Evolutionary conservation across 2,888 invertebrate species (phyloP).

Genomic region (Cephonodes hylas): DNA sequence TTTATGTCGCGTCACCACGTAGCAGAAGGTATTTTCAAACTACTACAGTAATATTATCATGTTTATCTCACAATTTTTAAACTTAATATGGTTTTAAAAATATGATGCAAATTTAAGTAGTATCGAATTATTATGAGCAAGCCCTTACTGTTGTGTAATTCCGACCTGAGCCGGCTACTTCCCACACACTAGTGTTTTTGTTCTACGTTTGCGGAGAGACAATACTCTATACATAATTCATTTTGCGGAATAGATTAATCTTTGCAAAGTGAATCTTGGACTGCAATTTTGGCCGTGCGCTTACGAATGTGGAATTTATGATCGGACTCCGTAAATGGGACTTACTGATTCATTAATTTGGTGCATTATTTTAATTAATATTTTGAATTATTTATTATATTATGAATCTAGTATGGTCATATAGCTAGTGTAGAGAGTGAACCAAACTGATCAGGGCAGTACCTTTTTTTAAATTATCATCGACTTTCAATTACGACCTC

Average conservation of each 20-base stretch:
- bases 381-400: not conserved
- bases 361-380: not conserved
- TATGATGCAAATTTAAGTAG: no score
- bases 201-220: constrained; percentile 28
- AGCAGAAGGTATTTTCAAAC: no score
- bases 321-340: constrained; percentile 18
- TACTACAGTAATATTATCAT: no score
- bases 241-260: constrained; percentile 22
- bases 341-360: not conserved
- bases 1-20: no score
- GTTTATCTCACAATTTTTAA: no score
- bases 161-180: constrained; percentile 23
- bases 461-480: no score
- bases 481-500: no score
- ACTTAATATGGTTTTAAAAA: no score
- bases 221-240: constrained; percentile 49
- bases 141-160: constrained; percentile 22
- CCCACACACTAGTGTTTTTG: constrained; percentile 40
- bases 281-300: constrained; percentile 2
- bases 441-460: no score
- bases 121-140: constrained; percentile 12
- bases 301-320: not conserved
- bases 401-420: no score
- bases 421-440: no score
- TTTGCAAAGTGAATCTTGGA: constrained; percentile 8